phyloP scores from a whole-genome alignment of 2,888 invertebrate species.

The Ethmia dodecea region DNA sequence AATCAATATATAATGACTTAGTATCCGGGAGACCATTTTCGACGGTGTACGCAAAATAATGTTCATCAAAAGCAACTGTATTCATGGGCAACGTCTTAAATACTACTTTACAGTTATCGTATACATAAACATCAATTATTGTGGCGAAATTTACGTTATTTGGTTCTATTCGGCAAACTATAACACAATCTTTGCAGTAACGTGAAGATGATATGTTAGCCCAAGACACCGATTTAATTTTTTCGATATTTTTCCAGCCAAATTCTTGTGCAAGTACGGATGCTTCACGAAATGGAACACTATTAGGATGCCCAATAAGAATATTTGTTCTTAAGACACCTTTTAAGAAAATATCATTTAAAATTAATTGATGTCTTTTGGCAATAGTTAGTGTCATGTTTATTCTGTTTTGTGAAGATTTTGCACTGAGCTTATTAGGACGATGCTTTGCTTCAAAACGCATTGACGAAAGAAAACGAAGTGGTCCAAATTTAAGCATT shows the following conservation, averaged over 20 bases:
- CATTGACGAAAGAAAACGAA: constrained; percentile 9
- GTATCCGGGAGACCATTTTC: not conserved
- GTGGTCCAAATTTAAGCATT: constrained; percentile 6
- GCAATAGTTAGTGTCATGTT: constrained; percentile 7
- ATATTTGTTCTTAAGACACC: not conserved
- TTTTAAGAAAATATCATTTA: constrained; percentile 9
- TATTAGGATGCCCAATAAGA: not conserved
- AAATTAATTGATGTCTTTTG: constrained; percentile 5
- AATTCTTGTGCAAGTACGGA: constrained; percentile 1
- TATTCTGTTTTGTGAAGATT: constrained; percentile 6
- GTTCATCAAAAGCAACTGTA: constrained; percentile 7
- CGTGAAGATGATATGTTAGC: not conserved
- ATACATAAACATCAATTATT: not conserved
- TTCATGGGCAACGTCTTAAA: constrained; percentile 1
- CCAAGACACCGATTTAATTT: constrained; percentile 4
- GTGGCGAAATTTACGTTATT: constrained; percentile 1
- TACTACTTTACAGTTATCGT: not conserved
- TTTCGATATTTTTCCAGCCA: not conserved
- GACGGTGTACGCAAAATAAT: constrained; percentile 7
- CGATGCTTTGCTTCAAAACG: constrained; percentile 14
- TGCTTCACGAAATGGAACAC: not conserved
- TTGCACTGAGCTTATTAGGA: constrained; percentile 9
- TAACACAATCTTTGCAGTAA: not conserved
- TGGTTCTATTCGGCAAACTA: not conserved
- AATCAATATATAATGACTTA: constrained; percentile 5